Percentiles rank a stretch among this genome's conserved stretches.
These are phyloP conservation scores for Diceros bicornis DNA, from an alignment of 2,797 vertebrate genomes.

Conservation along the genomic window DNA sequence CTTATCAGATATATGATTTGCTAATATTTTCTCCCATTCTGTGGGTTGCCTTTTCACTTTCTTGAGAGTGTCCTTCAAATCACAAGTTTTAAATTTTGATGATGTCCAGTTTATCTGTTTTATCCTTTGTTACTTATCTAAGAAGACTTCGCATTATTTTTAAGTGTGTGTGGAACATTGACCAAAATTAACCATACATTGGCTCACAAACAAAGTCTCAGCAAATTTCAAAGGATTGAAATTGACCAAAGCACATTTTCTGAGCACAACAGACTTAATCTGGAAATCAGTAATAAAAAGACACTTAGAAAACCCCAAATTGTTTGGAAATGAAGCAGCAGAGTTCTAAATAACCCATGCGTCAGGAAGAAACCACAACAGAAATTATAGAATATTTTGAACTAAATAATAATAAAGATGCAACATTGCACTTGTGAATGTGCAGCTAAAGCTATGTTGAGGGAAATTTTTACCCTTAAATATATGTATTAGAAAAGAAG, in stretches of 20 bases:
- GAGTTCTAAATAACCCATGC: neutral
- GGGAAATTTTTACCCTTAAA: neutral
- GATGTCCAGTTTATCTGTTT: neutral
- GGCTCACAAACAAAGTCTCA: neutral
- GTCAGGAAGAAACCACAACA: neutral
- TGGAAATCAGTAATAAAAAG: neutral
- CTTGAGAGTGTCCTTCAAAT: neutral
- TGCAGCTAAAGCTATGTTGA: neutral
- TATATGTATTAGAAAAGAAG: neutral
- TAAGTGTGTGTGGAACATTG: neutral
- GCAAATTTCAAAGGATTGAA: neutral
- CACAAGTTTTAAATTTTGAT: neutral
- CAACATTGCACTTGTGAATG: neutral
- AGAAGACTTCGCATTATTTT: conserved; percentile 35
- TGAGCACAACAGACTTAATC: neutral
- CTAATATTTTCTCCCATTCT: neutral
- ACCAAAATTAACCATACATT: neutral
- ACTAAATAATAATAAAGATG: conserved; percentile 13
- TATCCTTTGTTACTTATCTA: neutral
- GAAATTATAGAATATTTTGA: conserved; percentile 14
- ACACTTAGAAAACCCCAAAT: neutral
- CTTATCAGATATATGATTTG: neutral
- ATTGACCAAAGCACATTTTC: neutral
- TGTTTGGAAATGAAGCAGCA: neutral
- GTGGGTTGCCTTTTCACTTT: neutral